Percentiles rank a stretch among this genome's conserved stretches.
These are phyloP conservation scores for Morone saxatilis DNA, from an alignment of 2,113 vertebrate genomes.

Conservation along the genomic window DNA sequence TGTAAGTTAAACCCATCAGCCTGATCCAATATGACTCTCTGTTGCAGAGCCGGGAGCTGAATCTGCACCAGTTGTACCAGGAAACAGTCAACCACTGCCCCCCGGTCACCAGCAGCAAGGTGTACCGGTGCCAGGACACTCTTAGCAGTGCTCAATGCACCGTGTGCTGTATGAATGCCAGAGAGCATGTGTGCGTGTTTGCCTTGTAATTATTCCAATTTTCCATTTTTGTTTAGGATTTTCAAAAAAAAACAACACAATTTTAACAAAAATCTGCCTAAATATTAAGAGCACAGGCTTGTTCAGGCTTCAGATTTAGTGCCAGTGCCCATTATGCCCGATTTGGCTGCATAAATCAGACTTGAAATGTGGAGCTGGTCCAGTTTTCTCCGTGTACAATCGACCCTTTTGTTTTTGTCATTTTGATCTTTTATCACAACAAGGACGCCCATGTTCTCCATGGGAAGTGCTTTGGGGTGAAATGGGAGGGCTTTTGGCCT, in stretches of 20 bases:
- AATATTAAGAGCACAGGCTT: background rate
- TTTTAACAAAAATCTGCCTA: background rate
- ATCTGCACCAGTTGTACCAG: constrained; percentile 49
- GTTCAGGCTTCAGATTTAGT: constrained; percentile 1
- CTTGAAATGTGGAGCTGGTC: constrained; percentile 39
- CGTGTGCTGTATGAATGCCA: constrained; percentile 1
- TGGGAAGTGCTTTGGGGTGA: constrained; percentile 22
- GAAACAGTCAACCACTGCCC: constrained; percentile 54
- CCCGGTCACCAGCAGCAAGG: constrained; percentile 70
- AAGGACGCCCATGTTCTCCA: constrained; percentile 39
- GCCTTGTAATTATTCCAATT: constrained; percentile 18
- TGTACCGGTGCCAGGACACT: constrained; percentile 64
- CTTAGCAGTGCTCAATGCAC: constrained; percentile 53
- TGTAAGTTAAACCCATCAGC: background rate
- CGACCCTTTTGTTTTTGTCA: constrained; percentile 31
- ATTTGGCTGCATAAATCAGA: constrained; percentile 34
- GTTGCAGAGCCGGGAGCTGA: constrained; percentile 47
- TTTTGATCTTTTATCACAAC: constrained; percentile 41
- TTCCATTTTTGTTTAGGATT: background rate
- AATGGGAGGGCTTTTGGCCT: background rate
- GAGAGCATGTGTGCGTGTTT: constrained; percentile 1
- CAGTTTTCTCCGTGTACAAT: constrained; percentile 36
- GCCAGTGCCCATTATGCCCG: constrained; percentile 1
- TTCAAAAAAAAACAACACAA: background rate
- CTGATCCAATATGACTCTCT: constrained; percentile 1